Evolutionary conservation across 2,888 invertebrate species (phyloP).

Genomic region (Drosophila suboccidentalis): DNA sequence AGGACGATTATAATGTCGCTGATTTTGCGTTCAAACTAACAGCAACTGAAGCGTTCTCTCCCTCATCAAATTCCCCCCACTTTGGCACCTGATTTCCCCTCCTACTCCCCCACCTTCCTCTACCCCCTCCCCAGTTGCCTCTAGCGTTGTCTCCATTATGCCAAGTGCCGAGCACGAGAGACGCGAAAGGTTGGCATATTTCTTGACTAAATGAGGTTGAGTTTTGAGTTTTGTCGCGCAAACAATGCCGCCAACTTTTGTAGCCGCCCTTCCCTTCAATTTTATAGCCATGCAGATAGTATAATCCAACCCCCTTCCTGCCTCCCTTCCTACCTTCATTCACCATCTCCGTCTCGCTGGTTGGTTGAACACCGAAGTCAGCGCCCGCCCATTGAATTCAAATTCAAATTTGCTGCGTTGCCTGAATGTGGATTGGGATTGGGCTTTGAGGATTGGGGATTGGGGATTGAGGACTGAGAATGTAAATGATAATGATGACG

Average conservation of each 20-base stretch:
- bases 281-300: slow-evolving; percentile 1
- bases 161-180: slow-evolving; percentile 65
- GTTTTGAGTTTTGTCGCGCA: slow-evolving; percentile 75
- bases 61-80: slow-evolving; percentile 16
- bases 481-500: slow-evolving; percentile 12
- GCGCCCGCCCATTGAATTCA: slow-evolving; percentile 69
- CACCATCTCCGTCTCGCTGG: slow-evolving; percentile 33
- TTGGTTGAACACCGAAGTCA: slow-evolving; percentile 47
- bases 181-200: slow-evolving; percentile 72
- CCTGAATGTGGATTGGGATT: slow-evolving; percentile 49
- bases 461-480: slow-evolving; percentile 6
- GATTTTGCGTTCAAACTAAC: slow-evolving; percentile 82
- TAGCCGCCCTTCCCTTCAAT: not conserved
- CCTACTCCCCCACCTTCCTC: slow-evolving; percentile 2
- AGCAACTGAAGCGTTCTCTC: slow-evolving; percentile 64
- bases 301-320: not conserved
- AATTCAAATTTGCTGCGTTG: slow-evolving; percentile 79
- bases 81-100: not conserved
- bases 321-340: too few species aligned
- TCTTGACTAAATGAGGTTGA: slow-evolving; percentile 76
- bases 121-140: not conserved
- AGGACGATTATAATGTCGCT: slow-evolving; percentile 82
- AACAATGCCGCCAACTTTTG: slow-evolving; percentile 70
- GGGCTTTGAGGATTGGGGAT: slow-evolving; percentile 10
- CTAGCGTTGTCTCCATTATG: slow-evolving; percentile 66